A percentile compares a stretch with the other conserved stretches of the same genome.
phyloP scores from a whole-genome alignment of 2,888 invertebrate species.

The Oscheius onirici region DNA sequence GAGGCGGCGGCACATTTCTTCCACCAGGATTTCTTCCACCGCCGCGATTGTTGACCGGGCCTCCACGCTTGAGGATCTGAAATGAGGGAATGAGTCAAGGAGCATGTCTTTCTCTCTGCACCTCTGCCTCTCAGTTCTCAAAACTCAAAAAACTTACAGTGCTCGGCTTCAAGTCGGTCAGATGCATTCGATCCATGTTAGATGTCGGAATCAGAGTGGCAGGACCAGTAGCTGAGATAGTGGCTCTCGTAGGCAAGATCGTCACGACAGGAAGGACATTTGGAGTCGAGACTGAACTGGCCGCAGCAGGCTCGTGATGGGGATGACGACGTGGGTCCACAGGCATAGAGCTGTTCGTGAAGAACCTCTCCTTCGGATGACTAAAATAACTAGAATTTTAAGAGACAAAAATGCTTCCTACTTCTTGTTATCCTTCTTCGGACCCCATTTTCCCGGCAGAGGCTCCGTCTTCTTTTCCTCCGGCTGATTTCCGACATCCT shows the following conservation, averaged over 20 bases:
- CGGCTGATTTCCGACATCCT: neutral
- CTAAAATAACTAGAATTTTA: neutral
- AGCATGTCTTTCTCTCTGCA: no score
- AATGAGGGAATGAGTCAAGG: neutral
- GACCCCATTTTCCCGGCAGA: neutral
- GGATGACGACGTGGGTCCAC: neutral
- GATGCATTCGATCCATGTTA: conserved; percentile 9
- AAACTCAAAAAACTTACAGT: conserved; percentile 11
- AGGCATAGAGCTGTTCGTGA: neutral
- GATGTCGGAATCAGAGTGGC: conserved; percentile 4
- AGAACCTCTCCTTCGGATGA: neutral
- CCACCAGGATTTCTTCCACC: neutral
- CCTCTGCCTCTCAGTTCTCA: neutral
- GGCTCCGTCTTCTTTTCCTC: neutral
- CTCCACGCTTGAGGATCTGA: conserved; percentile 4
- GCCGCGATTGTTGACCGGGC: neutral
- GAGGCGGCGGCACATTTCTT: no score
- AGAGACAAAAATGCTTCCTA: neutral
- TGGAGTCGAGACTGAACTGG: neutral
- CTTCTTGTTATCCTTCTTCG: neutral
- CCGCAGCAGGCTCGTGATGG: neutral
- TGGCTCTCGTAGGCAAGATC: neutral
- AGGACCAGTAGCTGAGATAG: neutral
- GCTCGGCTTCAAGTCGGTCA: conserved; percentile 28
- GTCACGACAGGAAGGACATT: neutral